A percentile compares a stretch with the other conserved stretches of the same genome.
Evolutionary conservation across 1,140 invertebrate genomes (phyloP).

Genomic region (Odontomachus brunneus): DNA sequence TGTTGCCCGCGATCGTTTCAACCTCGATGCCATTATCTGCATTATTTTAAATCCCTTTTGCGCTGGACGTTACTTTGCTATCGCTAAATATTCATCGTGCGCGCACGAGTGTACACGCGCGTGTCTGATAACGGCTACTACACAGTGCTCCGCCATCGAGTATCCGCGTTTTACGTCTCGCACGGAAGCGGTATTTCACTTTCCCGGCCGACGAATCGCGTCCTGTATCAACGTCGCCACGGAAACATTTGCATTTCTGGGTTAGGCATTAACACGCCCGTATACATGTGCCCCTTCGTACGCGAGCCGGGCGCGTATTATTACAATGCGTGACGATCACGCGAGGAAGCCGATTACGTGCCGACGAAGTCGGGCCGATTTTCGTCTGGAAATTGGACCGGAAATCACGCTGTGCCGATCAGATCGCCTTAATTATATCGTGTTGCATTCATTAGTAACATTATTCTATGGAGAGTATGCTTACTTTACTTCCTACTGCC

Average conservation of each 20-base stretch:
- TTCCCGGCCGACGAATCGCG: constrained; percentile 31
- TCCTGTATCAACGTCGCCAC: constrained; percentile 51
- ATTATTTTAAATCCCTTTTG: constrained; percentile 27
- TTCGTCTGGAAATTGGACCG: constrained; percentile 30
- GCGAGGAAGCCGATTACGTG: constrained; percentile 9
- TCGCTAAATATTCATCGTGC: constrained; percentile 40
- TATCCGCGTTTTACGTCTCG: constrained; percentile 40
- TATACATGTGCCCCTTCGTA: constrained; percentile 59
- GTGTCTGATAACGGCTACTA: constrained; percentile 38
- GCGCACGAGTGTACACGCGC: constrained; percentile 10
- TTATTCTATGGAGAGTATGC: too few species aligned
- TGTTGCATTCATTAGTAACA: too few species aligned
- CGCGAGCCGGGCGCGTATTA: constrained; percentile 10
- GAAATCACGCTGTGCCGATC: not conserved
- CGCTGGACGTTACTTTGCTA: constrained; percentile 10
- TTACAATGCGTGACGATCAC: constrained; percentile 38
- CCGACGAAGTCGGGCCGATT: not conserved
- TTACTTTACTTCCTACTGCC: too few species aligned
- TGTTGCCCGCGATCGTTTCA: not conserved
- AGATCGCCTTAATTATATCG: too few species aligned
- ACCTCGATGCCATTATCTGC: not conserved
- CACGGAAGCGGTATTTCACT: constrained; percentile 40
- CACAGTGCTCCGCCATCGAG: constrained; percentile 12
- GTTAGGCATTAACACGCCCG: constrained; percentile 52
- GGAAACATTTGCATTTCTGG: constrained; percentile 71